These are phyloP conservation scores for Bombus sylvicola DNA, from an alignment of 1,140 invertebrate genomes.

Conservation along the genomic window DNA sequence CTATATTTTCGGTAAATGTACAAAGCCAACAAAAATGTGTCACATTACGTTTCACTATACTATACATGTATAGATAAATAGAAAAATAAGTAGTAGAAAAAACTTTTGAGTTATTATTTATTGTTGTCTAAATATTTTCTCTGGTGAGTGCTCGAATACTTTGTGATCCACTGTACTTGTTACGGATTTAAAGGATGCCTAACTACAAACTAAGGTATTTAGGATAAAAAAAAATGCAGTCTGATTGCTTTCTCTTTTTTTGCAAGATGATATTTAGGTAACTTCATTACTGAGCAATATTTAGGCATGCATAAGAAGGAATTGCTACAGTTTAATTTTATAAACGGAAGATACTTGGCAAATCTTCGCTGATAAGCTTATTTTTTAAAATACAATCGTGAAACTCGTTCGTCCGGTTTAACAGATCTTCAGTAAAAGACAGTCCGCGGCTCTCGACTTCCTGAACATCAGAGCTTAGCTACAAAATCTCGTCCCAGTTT, in stretches of 20 bases:
- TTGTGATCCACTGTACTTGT: not conserved
- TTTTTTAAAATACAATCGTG: not conserved
- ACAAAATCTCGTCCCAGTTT: not conserved
- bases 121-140: too few relatives aligned
- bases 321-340: not conserved
- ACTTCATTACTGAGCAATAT: not conserved
- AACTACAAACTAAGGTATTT: not conserved
- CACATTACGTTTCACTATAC: too few relatives aligned
- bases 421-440: not conserved
- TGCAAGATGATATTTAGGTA: not conserved
- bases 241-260: not conserved
- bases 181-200: not conserved
- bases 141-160: too few relatives aligned
- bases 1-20: too few relatives aligned
- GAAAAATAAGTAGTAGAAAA: too few relatives aligned
- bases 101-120: too few relatives aligned
- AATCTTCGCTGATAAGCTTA: not conserved
- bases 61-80: too few relatives aligned
- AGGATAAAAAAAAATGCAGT: not conserved
- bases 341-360: not conserved
- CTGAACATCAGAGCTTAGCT: too few relatives aligned
- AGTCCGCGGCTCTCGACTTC: not conserved
- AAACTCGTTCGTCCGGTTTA: slow-evolving; percentile 22
- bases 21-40: too few relatives aligned
- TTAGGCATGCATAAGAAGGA: not conserved